These are phyloP conservation scores for Leptodactylus fallax DNA, from an alignment of 2,797 vertebrate genomes.

Conservation along the genomic window DNA sequence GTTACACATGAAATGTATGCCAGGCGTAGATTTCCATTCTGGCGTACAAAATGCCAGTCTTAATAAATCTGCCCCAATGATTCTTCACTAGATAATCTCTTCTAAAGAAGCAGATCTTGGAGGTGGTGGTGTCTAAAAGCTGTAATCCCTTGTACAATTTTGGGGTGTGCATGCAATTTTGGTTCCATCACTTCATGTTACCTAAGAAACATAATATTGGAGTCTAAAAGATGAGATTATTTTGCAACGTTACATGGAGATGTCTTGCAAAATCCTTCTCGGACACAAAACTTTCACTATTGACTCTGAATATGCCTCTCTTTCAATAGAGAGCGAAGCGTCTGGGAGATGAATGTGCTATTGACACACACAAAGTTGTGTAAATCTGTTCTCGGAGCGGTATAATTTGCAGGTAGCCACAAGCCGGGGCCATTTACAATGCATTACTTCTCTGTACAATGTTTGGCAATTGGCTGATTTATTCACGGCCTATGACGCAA, in stretches of 20 bases:
- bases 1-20: too few relatives aligned
- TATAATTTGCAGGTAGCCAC: slow-evolving; percentile 31
- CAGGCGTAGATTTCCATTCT: too few relatives aligned
- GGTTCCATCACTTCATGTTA: neutral
- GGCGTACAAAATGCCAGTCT: too few relatives aligned
- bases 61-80: too few relatives aligned
- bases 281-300: slow-evolving; percentile 18
- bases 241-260: neutral
- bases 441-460: neutral
- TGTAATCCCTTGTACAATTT: neutral
- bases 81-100: too few relatives aligned
- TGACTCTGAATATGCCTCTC: neutral
- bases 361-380: slow-evolving; percentile 13
- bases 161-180: neutral
- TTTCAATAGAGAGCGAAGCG: neutral
- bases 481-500: neutral
- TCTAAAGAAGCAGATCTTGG: neutral
- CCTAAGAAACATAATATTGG: neutral
- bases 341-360: slow-evolving; percentile 40
- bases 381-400: slow-evolving; percentile 6
- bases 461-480: neutral
- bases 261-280: neutral
- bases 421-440: neutral
- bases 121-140: neutral
- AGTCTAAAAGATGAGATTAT: neutral